Percentiles rank a stretch among this genome's conserved stretches.
Evolutionary conservation across 2,888 invertebrate species (phyloP).

Genomic region (Dexiosoma caninum): DNA sequence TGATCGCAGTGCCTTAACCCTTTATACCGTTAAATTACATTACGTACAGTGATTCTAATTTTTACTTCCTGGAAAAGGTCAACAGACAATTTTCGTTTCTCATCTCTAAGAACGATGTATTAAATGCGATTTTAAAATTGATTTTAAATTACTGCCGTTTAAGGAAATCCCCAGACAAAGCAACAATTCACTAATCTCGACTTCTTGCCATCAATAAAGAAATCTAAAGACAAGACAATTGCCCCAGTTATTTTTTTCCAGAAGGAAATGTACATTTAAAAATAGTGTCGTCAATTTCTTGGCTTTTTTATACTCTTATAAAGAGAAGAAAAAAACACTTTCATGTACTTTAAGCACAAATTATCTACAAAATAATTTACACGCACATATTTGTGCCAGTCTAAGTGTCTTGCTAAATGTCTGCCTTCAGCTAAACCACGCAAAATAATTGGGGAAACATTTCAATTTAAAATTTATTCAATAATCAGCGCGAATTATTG

Average conservation of each 20-base stretch:
- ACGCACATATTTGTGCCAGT: slow-evolving; percentile 21
- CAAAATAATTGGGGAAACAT: slow-evolving; percentile 25
- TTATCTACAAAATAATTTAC: slow-evolving; percentile 30
- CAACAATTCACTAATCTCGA: not conserved
- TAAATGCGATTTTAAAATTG: no score
- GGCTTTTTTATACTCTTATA: not conserved
- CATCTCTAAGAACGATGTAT: no score
- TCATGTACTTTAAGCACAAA: slow-evolving; percentile 32
- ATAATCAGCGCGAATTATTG: slow-evolving; percentile 29
- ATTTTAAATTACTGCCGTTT: no score
- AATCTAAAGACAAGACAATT: not conserved
- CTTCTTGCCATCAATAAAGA: slow-evolving; percentile 12
- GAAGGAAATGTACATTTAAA: slow-evolving; percentile 27
- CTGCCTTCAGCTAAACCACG: not conserved
- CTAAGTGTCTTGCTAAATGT: slow-evolving; percentile 11
- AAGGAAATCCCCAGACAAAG: not conserved
- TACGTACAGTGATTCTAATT: no score
- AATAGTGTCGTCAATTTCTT: no score
- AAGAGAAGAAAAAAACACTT: not conserved
- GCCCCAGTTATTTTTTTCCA: slow-evolving; percentile 6
- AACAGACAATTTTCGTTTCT: no score
- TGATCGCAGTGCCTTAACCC: no score
- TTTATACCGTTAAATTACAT: no score
- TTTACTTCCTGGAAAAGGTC: no score
- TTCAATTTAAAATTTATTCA: slow-evolving; percentile 55